Evolutionary conservation across 2,113 vertebrate species (phyloP), one percentile per base, ranked within the genome.

Genomic region (Heterotilapia buettikoferi): DNA sequence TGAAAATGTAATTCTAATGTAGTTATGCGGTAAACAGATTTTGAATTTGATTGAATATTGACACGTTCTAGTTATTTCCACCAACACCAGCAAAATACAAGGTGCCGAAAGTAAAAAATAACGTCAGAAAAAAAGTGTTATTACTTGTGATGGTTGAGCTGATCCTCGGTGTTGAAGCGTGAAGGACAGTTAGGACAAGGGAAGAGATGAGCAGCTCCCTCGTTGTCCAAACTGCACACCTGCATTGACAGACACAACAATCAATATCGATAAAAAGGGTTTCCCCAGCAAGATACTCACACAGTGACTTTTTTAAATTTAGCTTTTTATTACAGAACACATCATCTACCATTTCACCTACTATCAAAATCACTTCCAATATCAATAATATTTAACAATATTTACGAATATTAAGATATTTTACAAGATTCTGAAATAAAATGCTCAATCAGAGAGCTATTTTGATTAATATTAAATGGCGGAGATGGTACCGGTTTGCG

Each of bases 71-170:
- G 21, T 33, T 4, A 26, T 56, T 61, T 71, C 21, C 21, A 80
- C 29, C 14, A 19, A 71, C 7, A 63, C 6, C 14, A 18, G 16
- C 50, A 57, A 29, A 68, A 73, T 61, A 83, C 19, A 78, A 29
- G 9, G 52, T 33, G 24, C 9, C 14, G 1, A 63, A 21, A 18
- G 29, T 9, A n/a, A 56, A 61, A 24, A 66, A 38, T 8, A 29
- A 68, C 3, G 5, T n/a, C 7, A 81, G 5, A 2, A 24, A 66
- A 59, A 54, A 59, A 50, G 18, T 47, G 50, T 86, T n/a, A 24
- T 96, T 95, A 95, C 95, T 92, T 94, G 92, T 96, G 95, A 91
- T 94, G 89, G 83, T 95, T 94, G 6, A 96, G 95, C 85, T 95
- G 95, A 47, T 95, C 94, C 71, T 94, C 94, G 0, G 94, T 95